These are phyloP conservation scores for Cheilosia urbana DNA, from an alignment of 2,888 invertebrate species.

Conservation along the genomic window DNA sequence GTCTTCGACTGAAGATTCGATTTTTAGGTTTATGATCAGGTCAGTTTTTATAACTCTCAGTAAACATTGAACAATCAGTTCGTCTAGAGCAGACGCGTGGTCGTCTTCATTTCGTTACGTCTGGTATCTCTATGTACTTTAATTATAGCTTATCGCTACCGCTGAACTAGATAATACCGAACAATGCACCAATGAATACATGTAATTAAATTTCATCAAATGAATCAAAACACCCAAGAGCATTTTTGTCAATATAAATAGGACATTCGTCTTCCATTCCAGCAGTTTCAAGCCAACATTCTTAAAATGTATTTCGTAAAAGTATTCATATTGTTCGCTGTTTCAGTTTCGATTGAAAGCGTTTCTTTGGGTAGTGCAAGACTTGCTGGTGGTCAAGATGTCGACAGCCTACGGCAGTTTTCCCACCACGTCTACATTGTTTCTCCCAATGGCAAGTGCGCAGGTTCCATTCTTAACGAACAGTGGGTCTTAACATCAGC, in stretches of 20 bases:
- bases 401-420: slow-evolving; percentile 59
- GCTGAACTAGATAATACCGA: too few species aligned
- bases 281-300: background rate
- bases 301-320: slow-evolving; percentile 11
- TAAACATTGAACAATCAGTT: too few species aligned
- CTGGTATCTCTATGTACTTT: too few species aligned
- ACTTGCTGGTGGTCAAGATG: slow-evolving; percentile 52
- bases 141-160: too few species aligned
- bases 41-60: too few species aligned
- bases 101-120: too few species aligned
- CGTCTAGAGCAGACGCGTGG: too few species aligned
- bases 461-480: slow-evolving; percentile 57
- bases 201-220: too few species aligned
- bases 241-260: background rate
- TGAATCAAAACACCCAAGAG: too few species aligned
- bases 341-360: background rate
- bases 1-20: too few species aligned
- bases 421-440: slow-evolving; percentile 63
- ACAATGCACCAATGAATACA: too few species aligned
- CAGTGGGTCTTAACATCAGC: slow-evolving; percentile 66
- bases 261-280: background rate
- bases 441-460: slow-evolving; percentile 15
- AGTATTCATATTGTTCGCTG: background rate
- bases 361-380: background rate
- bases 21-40: too few species aligned